Conservation (phyloP, 2,888 invertebrate genomes). For the Dusona sp. region DNA sequence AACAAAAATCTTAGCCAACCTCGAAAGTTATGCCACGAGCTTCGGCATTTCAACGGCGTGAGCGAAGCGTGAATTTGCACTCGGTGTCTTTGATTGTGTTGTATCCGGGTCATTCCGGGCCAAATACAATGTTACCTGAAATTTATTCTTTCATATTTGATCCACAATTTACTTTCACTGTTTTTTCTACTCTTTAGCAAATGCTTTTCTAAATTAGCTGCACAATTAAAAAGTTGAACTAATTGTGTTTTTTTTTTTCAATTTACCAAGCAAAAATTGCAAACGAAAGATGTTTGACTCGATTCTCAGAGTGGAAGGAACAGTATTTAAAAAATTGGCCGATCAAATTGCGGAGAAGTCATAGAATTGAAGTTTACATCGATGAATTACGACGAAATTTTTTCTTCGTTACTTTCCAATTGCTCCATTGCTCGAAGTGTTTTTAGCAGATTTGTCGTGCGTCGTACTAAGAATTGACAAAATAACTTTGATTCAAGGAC, state of each 20-base stretch:
- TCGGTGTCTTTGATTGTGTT: constrained; percentile 43
- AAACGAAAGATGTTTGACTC: background rate
- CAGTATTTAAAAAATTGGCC: background rate
- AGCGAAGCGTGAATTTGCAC: constrained; percentile 62
- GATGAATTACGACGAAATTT: background rate
- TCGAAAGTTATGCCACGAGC: constrained; percentile 10
- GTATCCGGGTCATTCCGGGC: constrained; percentile 6
- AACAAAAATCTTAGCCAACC: background rate
- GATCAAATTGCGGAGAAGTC: background rate
- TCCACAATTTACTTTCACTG: background rate
- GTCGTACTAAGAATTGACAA: too few species aligned
- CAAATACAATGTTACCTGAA: background rate
- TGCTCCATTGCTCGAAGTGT: too few species aligned
- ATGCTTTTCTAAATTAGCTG: background rate
- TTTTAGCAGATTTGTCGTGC: too few species aligned
- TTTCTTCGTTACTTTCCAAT: too few species aligned
- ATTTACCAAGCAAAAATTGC: background rate
- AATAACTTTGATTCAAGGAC: too few species aligned
- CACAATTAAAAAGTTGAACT: background rate
- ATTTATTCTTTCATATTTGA: background rate
- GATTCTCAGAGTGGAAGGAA: background rate
- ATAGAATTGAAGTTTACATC: background rate
- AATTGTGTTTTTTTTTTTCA: constrained; percentile 62
- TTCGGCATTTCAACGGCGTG: constrained; percentile 47
- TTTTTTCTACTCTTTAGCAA: background rate